A percentile compares a stretch with the other conserved stretches of the same genome.
These are phyloP conservation scores for Hypomecis atomaria DNA, from an alignment of 2,888 invertebrate species.

Conservation along the genomic window DNA sequence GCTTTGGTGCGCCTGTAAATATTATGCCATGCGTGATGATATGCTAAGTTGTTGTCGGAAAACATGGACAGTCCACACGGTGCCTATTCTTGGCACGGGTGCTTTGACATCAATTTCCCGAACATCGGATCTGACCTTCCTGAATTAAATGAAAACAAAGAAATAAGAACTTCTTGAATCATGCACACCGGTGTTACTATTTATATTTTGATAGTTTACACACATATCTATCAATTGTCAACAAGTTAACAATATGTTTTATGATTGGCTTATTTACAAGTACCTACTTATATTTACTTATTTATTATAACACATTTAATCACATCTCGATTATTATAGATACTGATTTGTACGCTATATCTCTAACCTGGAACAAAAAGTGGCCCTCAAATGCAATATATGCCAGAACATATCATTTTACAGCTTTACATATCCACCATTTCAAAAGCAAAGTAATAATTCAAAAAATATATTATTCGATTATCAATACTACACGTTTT, in stretches of 20 bases:
- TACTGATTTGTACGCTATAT: too few species aligned
- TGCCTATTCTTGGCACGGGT: slow-evolving; percentile 69
- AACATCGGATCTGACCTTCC: slow-evolving; percentile 41
- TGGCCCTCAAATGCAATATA: too few species aligned
- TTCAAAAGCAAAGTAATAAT: too few species aligned
- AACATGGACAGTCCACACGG: slow-evolving; percentile 42
- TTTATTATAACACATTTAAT: too few species aligned
- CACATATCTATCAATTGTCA: background rate
- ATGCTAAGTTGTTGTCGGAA: slow-evolving; percentile 14
- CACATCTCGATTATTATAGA: too few species aligned
- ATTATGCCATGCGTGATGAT: slow-evolving; percentile 15
- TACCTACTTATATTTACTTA: too few species aligned
- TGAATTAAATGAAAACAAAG: slow-evolving; percentile 30
- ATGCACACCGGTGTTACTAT: background rate
- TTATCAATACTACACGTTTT: background rate
- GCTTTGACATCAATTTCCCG: slow-evolving; percentile 61
- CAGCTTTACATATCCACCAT: too few species aligned
- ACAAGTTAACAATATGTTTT: background rate
- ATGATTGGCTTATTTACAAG: too few species aligned
- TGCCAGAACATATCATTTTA: too few species aligned
- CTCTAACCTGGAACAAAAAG: too few species aligned
- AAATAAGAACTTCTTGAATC: slow-evolving; percentile 1
- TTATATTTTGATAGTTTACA: background rate
- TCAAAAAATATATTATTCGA: background rate
- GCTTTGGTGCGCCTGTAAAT: slow-evolving; percentile 11